Conservation (phyloP, 2,797 vertebrate genomes). For the Cossypha niveicapilla region DNA sequence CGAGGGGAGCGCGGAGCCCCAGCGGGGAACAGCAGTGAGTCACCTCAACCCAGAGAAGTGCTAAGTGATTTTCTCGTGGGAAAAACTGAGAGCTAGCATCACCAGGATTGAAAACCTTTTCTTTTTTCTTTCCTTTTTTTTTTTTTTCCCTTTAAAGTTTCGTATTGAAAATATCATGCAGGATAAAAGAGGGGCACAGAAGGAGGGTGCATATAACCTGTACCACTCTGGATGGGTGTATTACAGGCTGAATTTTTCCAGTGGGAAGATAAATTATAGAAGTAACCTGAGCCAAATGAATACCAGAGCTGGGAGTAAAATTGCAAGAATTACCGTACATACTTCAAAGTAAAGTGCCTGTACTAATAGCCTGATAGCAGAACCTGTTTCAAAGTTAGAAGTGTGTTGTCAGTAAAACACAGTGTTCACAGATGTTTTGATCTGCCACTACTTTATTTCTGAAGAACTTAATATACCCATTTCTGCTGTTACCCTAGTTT, state of each 20-base stretch:
- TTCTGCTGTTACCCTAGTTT: neutral
- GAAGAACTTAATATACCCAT: neutral
- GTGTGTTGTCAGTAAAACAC: constrained; percentile 29
- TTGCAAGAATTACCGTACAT: constrained; percentile 1
- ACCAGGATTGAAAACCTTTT: neutral
- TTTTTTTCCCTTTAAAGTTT: neutral
- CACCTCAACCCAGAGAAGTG: constrained; percentile 38
- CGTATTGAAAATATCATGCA: neutral
- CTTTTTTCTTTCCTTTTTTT: neutral
- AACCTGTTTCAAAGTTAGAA: constrained; percentile 20
- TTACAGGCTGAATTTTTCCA: neutral
- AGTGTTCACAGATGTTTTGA: constrained; percentile 36
- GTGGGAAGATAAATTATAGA: neutral
- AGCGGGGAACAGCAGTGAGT: constrained; percentile 54
- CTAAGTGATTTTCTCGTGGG: constrained; percentile 62
- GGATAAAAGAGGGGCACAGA: neutral
- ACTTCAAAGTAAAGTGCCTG: constrained; percentile 51
- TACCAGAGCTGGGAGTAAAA: neutral
- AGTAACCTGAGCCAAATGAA: neutral
- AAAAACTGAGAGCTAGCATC: constrained; percentile 35
- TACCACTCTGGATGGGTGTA: neutral
- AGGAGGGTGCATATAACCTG: fast-evolving
- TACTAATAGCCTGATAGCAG: constrained; percentile 33
- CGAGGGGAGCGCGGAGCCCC: constrained; percentile 11
- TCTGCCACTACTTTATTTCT: constrained; percentile 14